A percentile compares a stretch with the other conserved stretches of the same genome.
These are phyloP conservation scores for Drepana arcuata DNA, from an alignment of 1,140 invertebrate species.

Conservation along the genomic window DNA sequence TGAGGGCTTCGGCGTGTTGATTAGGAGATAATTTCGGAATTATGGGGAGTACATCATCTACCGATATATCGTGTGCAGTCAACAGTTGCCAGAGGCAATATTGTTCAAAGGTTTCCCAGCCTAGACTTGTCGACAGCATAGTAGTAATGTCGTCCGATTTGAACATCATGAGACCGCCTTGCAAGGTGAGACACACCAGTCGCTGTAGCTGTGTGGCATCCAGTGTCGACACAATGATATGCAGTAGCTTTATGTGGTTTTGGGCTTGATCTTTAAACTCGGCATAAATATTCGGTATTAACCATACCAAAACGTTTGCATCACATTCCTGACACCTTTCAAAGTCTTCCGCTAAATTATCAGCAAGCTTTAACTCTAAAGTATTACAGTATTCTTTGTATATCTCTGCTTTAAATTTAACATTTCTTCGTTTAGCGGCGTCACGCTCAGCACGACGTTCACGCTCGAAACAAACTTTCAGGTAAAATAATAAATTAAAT, in stretches of 20 bases:
- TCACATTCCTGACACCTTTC: constrained; percentile 91
- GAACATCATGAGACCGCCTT: constrained; percentile 88
- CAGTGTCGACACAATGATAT: constrained; percentile 89
- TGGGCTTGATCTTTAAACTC: constrained; percentile 90
- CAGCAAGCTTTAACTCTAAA: constrained; percentile 83
- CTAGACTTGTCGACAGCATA: constrained; percentile 85
- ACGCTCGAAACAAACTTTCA: constrained; percentile 61
- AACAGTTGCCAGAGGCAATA: constrained; percentile 97
- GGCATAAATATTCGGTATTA: constrained; percentile 92
- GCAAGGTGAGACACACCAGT: constrained; percentile 90
- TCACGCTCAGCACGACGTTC: constrained; percentile 55
- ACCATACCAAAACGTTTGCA: constrained; percentile 88
- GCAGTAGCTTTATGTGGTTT: constrained; percentile 88
- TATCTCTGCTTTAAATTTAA: constrained; percentile 84
- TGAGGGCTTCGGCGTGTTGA: constrained; percentile 92
- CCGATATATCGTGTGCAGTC: constrained; percentile 91
- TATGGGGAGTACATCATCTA: constrained; percentile 91
- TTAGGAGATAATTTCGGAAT: constrained; percentile 90
- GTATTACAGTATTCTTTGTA: constrained; percentile 91
- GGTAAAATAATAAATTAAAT: constrained; percentile 84
- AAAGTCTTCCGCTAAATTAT: constrained; percentile 84
- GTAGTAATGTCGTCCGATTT: constrained; percentile 81
- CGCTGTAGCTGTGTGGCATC: constrained; percentile 92
- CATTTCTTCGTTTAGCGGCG: constrained; percentile 72
- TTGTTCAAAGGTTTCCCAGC: constrained; percentile 98